These are phyloP conservation scores for Amphiprion clarkii DNA, from an alignment of 2,797 vertebrate genomes.

Conservation along the genomic window DNA sequence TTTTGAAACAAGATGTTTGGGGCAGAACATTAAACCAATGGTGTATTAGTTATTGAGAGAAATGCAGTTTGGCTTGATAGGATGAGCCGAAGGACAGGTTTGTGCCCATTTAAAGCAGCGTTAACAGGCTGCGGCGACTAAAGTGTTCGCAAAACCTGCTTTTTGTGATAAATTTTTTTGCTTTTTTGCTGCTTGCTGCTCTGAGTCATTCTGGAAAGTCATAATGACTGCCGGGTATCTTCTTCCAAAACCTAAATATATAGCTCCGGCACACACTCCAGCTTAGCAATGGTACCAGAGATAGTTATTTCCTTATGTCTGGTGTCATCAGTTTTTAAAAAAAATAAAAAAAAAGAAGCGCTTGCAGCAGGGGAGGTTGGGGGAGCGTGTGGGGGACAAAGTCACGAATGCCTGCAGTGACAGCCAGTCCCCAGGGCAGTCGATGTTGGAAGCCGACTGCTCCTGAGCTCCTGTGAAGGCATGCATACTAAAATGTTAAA, in stretches of 20 bases:
- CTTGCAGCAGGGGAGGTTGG: conserved; percentile 17
- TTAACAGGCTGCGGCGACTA: not conserved
- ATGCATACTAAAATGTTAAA: conserved; percentile 52
- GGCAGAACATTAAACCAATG: conserved; percentile 23
- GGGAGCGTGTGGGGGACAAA: not conserved
- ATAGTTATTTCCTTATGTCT: conserved; percentile 50
- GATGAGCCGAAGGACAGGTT: not conserved
- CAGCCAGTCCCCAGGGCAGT: conserved; percentile 57
- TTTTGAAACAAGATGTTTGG: conserved; percentile 37
- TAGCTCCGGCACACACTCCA: not conserved
- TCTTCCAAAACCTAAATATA: conserved; percentile 24
- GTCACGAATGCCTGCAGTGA: conserved; percentile 57
- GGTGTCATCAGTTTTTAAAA: conserved; percentile 36
- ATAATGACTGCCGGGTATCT: conserved; percentile 15
- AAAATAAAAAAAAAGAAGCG: not conserved
- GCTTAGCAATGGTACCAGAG: conserved; percentile 5
- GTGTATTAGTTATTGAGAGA: conserved; percentile 33
- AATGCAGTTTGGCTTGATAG: conserved; percentile 24
- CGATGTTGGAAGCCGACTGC: conserved; percentile 35
- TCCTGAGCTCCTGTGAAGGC: conserved; percentile 48
- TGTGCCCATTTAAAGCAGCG: not conserved
- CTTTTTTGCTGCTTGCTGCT: not conserved
- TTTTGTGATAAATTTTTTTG: conserved; percentile 1
- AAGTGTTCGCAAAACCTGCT: conserved; percentile 1
- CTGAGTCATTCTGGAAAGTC: conserved; percentile 5